Evolutionary conservation across 1,140 invertebrate genomes (phyloP).

Genomic region (Musca vetustissima): DNA sequence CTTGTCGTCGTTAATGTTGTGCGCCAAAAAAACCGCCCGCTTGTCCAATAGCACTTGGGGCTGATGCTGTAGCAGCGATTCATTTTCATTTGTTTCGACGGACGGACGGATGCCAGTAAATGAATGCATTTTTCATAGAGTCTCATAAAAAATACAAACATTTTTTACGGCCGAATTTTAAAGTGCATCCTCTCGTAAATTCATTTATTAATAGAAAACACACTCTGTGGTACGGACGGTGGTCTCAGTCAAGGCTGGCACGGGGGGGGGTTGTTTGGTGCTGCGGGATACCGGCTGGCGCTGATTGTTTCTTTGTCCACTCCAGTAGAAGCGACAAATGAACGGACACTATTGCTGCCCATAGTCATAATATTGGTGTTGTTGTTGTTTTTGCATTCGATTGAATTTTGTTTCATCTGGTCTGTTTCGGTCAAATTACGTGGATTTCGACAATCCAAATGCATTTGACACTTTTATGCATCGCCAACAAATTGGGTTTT

Average conservation of each 20-base stretch:
- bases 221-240: slow-evolving; percentile 6
- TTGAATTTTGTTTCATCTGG: background rate
- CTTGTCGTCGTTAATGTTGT: no score
- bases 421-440: background rate
- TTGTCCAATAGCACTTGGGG: no score
- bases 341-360: no score
- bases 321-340: slow-evolving; percentile 16
- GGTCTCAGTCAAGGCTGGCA: background rate
- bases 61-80: no score
- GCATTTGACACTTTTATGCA: slow-evolving; percentile 26
- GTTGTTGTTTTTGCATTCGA: background rate
- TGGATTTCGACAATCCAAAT: slow-evolving; percentile 14
- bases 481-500: slow-evolving; percentile 14
- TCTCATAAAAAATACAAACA: background rate
- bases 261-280: background rate
- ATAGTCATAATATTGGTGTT: slow-evolving; percentile 31
- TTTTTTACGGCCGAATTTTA: slow-evolving; percentile 8
- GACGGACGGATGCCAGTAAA: background rate
- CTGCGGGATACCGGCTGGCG: background rate
- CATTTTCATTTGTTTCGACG: no score
- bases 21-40: no score
- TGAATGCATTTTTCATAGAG: background rate
- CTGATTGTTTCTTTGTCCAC: slow-evolving; percentile 21
- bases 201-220: slow-evolving; percentile 48
- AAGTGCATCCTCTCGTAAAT: slow-evolving; percentile 50